Base-by-base conservation (phyloP, 2,797 vertebrate genomes). In the Peromyscus aztecus region DNA sequence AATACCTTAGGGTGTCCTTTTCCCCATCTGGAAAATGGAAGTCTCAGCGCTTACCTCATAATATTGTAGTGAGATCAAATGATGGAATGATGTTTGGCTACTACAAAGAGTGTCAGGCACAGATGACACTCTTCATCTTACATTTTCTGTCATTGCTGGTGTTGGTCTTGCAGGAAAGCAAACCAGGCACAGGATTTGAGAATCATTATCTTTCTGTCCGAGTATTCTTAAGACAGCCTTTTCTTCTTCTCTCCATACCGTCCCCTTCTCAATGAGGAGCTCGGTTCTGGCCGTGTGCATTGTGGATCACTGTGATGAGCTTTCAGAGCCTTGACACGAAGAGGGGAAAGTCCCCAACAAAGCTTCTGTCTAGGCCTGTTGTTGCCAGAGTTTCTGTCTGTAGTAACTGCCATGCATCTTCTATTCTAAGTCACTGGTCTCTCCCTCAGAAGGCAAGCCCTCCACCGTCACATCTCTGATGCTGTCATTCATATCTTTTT, bases 401-500 rank as follows among this genome's bases (percentile, higher is more conserved):
- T 88, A 81, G 6, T 67, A 63, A 87, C 65, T 71, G 52, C 52
- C 85, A 1, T 89, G 37, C 88, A 65, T 94, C 82, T 94, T 94
- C 76, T 69, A 27, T 94, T 69, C 46, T 89, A 55, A 87, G 81
- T 93, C 73, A 59, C 27, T 61, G 84, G 46, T 24, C 57, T 61
- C 31, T 91, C 49, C 49, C n/a, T 85, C 84, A 31, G 52, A 97
- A 37, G 61, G 84, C 27, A 96, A 71, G 17, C 55, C 34, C 49
- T 89, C 52, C 75, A 55, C 77, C n/a, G 63, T 81, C n/a, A 67
- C 87, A 84, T 97, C 76, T 84, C 91, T 96, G 59, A 91, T 76
- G 80, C 59, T 95, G 61, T 96, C 89, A 91, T 94, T 96, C 84
- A 83, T 82, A 89, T 96, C 92, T 96, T 95, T 93, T 89, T 4